These are phyloP conservation scores for Gymnocephalus cernua DNA, from an alignment of 2,113 vertebrate species.

Conservation along the genomic window DNA sequence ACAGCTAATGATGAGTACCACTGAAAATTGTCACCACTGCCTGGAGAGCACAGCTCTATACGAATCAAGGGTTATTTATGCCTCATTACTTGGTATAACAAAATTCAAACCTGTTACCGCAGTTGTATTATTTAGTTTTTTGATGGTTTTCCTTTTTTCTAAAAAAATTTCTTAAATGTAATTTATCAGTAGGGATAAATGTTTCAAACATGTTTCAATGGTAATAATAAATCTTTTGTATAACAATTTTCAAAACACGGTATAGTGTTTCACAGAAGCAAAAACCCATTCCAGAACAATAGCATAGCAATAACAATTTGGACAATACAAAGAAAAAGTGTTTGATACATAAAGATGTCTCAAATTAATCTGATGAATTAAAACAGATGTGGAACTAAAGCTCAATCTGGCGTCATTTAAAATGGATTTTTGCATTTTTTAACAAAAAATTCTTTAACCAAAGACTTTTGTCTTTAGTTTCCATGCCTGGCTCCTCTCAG, in stretches of 20 bases:
- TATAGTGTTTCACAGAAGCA: not conserved
- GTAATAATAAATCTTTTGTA: not conserved
- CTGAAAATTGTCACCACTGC: not conserved
- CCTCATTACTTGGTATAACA: slow-evolving; percentile 2
- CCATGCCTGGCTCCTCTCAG: not conserved
- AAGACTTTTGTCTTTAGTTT: slow-evolving; percentile 14
- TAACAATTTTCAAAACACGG: too few species aligned
- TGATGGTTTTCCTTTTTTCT: not conserved
- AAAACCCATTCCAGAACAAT: slow-evolving; percentile 1
- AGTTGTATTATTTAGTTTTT: not conserved
- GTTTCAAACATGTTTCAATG: not conserved
- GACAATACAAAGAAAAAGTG: not conserved
- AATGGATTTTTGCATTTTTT: not conserved
- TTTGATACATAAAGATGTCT: slow-evolving; percentile 1
- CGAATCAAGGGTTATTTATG: not conserved
- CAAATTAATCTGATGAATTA: not conserved
- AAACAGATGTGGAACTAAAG: not conserved
- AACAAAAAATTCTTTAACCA: slow-evolving; percentile 17
- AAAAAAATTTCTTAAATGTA: not conserved
- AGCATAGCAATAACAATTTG: not conserved
- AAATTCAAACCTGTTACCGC: not conserved
- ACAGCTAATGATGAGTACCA: slow-evolving; percentile 21
- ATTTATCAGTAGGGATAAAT: not conserved
- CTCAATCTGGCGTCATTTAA: slow-evolving; percentile 8
- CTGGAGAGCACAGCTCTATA: not conserved